Conservation (phyloP, 2,888 invertebrate species). For the Argynnis bischoffii region DNA sequence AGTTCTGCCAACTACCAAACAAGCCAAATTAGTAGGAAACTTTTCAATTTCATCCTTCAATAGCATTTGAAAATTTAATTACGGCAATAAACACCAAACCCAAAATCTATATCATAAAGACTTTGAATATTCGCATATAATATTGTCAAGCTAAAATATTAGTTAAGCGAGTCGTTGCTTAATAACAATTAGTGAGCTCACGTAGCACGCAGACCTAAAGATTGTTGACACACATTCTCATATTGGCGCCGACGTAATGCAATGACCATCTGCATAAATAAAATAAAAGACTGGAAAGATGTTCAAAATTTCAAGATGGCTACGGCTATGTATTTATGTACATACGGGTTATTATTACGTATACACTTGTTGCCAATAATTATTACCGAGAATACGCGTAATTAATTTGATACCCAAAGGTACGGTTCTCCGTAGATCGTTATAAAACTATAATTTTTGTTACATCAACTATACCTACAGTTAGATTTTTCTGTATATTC, state of each 20-base stretch:
- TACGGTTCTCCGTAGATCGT: too few species aligned
- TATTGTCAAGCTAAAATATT: constrained; percentile 46
- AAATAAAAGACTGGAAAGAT: not conserved
- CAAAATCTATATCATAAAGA: not conserved
- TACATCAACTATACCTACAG: too few species aligned
- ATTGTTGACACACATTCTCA: constrained; percentile 37
- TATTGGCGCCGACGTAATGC: constrained; percentile 28
- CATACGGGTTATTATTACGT: too few species aligned
- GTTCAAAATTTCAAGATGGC: not conserved
- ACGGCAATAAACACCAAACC: too few species aligned
- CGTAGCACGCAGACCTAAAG: constrained; percentile 33
- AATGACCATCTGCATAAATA: constrained; percentile 3
- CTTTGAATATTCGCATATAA: constrained; percentile 25
- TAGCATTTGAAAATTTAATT: not conserved
- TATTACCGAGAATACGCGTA: too few species aligned
- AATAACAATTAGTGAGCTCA: constrained; percentile 40
- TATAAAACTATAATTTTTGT: too few species aligned
- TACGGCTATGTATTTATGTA: too few species aligned
- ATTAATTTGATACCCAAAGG: too few species aligned
- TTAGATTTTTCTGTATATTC: too few species aligned
- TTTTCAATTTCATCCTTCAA: not conserved
- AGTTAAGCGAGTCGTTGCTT: constrained; percentile 27
- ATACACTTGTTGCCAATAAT: too few species aligned
- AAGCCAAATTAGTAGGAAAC: not conserved
- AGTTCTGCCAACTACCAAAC: not conserved